These are phyloP conservation scores for Daubentonia madagascariensis DNA, from an alignment of 2,113 vertebrate species.

Conservation along the genomic window DNA sequence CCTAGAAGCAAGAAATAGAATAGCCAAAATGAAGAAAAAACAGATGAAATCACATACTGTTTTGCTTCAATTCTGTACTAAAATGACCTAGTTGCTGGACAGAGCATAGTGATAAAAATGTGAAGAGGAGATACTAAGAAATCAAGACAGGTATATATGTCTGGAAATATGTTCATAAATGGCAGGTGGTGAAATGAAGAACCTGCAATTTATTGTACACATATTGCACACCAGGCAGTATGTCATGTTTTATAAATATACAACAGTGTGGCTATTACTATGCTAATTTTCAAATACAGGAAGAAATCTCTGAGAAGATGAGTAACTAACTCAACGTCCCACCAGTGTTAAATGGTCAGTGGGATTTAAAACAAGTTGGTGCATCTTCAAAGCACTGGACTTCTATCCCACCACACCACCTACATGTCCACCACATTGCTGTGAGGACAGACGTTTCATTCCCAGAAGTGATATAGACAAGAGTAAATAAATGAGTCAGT, in stretches of 20 bases:
- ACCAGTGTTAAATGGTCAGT: background rate
- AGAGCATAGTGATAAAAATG: background rate
- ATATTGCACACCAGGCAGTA: background rate
- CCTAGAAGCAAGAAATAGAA: background rate
- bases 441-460: background rate
- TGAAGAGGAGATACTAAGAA: background rate
- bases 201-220: background rate
- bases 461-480: background rate
- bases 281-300: background rate
- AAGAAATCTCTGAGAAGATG: background rate
- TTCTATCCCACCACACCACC: background rate
- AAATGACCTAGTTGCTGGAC: background rate
- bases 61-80: background rate
- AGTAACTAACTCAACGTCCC: background rate
- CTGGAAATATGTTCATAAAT: background rate
- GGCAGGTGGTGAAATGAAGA: background rate
- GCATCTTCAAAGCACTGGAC: background rate
- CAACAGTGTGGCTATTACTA: background rate
- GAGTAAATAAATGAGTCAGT: background rate
- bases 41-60: background rate
- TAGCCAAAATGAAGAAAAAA: background rate
- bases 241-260: background rate
- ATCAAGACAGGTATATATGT: fast-evolving
- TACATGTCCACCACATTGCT: fast-evolving
- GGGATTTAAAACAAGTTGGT: background rate